Percentiles rank a stretch among this genome's conserved stretches.
Conservation (phyloP, 2,797 vertebrate species). For the Chiroxiphia lanceolata region DNA sequence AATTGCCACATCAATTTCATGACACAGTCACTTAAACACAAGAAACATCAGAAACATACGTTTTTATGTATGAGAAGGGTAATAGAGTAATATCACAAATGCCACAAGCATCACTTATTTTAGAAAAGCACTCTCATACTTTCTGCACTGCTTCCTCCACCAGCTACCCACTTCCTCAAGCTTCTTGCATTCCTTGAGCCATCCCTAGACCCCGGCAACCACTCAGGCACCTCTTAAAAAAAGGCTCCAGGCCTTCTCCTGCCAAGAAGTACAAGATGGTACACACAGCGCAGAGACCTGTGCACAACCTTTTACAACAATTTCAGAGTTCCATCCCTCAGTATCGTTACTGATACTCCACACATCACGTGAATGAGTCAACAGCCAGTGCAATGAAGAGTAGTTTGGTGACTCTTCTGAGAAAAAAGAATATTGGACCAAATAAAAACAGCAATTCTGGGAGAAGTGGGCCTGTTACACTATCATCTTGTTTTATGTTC, state of each 20-base stretch:
- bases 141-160: not conserved
- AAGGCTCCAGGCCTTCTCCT: not conserved
- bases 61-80: not conserved
- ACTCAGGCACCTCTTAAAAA: not conserved
- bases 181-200: not conserved
- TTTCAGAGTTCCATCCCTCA: not conserved
- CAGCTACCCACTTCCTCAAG: not conserved
- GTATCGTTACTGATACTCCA: not conserved
- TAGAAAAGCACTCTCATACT: not conserved
- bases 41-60: not conserved
- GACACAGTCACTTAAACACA: not conserved
- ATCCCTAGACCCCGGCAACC: not conserved
- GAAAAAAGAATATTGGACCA: not conserved
- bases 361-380: fast-evolving
- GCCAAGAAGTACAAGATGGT: not conserved
- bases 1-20: not conserved
- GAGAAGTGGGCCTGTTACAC: not conserved
- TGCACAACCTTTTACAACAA: fast-evolving
- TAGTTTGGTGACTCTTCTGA: not conserved
- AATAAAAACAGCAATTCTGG: not conserved
- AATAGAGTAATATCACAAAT: not conserved
- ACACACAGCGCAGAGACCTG: not conserved
- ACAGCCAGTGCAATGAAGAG: not conserved
- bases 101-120: not conserved
- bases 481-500: fast-evolving